Conservation (phyloP, 1,140 invertebrate genomes). For the Lepidotrigona ventralis region DNA sequence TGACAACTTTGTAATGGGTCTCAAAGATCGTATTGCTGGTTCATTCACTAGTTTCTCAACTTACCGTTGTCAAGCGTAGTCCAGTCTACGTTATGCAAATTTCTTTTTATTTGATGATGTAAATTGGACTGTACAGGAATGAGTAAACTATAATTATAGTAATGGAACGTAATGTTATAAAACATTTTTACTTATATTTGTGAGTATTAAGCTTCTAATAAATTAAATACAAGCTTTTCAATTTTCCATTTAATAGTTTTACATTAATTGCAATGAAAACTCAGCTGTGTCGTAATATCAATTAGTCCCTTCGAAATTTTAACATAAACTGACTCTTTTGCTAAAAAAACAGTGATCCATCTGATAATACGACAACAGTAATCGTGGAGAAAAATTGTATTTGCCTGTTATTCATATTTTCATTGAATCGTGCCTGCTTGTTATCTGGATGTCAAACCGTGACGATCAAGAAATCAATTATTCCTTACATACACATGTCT, state of each 20-base stretch:
- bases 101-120: no score
- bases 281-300: no score
- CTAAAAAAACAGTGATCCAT: background rate
- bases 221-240: background rate
- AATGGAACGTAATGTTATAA: background rate
- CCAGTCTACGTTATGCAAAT: no score
- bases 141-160: no score
- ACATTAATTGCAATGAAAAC: background rate
- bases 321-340: no score
- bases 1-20: no score
- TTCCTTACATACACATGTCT: background rate
- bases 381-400: background rate
- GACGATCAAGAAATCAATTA: background rate
- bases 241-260: background rate
- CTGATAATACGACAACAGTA: background rate
- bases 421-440: background rate
- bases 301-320: no score
- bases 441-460: background rate
- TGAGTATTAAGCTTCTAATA: background rate
- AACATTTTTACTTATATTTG: background rate
- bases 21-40: no score
- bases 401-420: background rate
- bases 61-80: no score
- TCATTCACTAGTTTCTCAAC: no score
- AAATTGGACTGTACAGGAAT: no score